Evolutionary conservation across 1,140 invertebrate species (phyloP), one percentile per base, ranked within the genome.

Genomic region (Diuraphis noxia): DNA sequence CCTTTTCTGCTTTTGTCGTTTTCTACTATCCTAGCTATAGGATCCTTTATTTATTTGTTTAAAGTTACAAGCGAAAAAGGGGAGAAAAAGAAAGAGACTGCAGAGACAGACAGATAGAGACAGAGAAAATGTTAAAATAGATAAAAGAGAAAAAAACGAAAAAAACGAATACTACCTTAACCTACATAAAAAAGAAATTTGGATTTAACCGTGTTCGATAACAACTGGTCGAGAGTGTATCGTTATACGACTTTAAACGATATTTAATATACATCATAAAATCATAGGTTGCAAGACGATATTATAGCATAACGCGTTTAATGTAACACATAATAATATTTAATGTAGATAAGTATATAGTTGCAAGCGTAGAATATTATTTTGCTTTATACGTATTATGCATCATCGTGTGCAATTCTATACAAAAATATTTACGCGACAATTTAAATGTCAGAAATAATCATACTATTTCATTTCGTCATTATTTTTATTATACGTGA

Each of bases 1-100:
- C 77, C 77, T 91, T 82, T 91, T 79, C 72, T 77, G 63, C 77
- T 81, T 46, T 91, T 91, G 41, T 91, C 72, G 89, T 91, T 43
- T 90, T 82, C 77, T 82, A 81, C 72, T 38, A 91, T 91, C 89
- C 77, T 82, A 82, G n/a, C 49, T 86, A n/a, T 72, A 81, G 41
- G 34, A 86, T 86, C 43, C 46, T 86, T 86, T 86, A 52, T 86
- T 86, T 84, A 84, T 84, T 84, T 38, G 36, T 86, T 86, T 86
- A 86, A 86, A 49, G 46, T 49, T 86, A 86, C 85, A 52, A 36
- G 46, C 43, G 23, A 23, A 36, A 49, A 86, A 85, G 21, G n/a
- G n/a, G 25, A 46, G n/a, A 25, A 21, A 49, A 1, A 23, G 34
- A 82, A 38, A 82, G 43, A 46, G 8, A n/a, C n/a, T n/a, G n/a